Conservation (phyloP, 2,113 vertebrate species). For the Oenanthe oenanthe region DNA sequence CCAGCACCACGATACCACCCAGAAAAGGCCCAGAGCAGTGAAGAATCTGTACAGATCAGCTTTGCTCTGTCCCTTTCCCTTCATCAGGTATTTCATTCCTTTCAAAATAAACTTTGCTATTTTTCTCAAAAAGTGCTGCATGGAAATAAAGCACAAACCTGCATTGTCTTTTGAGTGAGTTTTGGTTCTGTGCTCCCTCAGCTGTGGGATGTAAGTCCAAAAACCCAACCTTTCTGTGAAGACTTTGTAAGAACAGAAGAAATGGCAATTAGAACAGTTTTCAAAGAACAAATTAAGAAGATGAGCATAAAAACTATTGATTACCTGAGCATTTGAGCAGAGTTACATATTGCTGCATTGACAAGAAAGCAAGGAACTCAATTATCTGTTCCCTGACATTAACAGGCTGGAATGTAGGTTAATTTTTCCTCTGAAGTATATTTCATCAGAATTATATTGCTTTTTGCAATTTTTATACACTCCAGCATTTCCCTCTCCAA, state of each 20-base stretch:
- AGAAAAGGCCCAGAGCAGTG: background rate
- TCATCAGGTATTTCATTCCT: background rate
- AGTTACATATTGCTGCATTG: background rate
- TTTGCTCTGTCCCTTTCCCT: background rate
- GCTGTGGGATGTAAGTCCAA: background rate
- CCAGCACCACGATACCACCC: background rate
- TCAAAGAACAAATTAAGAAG: background rate
- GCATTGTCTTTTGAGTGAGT: background rate
- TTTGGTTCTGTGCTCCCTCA: background rate
- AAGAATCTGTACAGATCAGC: background rate
- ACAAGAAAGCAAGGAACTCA: slow-evolving; percentile 10
- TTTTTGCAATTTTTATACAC: background rate
- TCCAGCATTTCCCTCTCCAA: background rate
- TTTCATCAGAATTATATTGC: background rate
- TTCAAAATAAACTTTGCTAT: background rate
- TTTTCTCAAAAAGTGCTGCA: background rate
- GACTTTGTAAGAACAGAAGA: background rate
- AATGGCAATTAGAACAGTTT: background rate
- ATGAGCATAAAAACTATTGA: background rate
- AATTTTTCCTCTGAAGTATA: background rate
- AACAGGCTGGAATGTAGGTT: background rate
- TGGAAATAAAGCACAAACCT: background rate
- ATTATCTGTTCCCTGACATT: background rate
- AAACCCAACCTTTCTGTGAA: background rate
- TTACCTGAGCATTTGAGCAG: background rate